These are phyloP conservation scores for Thermophis baileyi DNA, from an alignment of 2,113 vertebrate genomes.

Conservation along the genomic window DNA sequence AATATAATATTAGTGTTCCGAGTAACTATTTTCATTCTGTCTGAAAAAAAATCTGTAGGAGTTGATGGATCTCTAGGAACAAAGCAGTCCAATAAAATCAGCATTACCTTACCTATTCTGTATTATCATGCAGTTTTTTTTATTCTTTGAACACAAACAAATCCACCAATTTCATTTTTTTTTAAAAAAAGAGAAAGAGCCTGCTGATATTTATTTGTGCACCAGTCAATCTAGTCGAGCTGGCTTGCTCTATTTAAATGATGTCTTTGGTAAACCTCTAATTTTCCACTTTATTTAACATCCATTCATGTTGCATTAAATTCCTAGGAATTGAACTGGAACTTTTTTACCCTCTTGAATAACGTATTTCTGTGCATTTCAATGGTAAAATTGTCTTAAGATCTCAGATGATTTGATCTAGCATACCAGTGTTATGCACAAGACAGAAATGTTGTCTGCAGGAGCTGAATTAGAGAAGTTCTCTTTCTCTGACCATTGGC, in stretches of 20 bases:
- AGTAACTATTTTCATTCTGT: not conserved
- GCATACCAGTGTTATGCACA: not conserved
- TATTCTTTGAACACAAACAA: not conserved
- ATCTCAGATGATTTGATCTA: not conserved
- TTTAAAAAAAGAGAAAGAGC: not conserved
- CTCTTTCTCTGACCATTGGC: constrained; percentile 1
- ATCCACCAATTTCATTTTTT: not conserved
- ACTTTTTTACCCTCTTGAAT: not conserved
- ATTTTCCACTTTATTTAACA: constrained; percentile 34
- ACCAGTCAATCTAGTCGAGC: constrained; percentile 1
- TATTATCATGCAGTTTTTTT: not conserved
- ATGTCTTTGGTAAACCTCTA: constrained; percentile 14
- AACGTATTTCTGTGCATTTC: not conserved
- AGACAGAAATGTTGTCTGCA: not conserved
- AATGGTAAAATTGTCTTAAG: accelerated
- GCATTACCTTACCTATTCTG: constrained; percentile 2
- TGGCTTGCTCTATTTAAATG: constrained; percentile 18
- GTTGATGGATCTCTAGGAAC: not conserved
- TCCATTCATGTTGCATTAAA: not conserved
- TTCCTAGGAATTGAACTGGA: constrained; percentile 1
- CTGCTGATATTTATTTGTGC: constrained; percentile 18
- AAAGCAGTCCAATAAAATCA: not conserved
- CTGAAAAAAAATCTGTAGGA: not conserved
- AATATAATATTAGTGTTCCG: not conserved
- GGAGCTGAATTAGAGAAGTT: not conserved